A percentile compares a stretch with the other conserved stretches of the same genome.
These are phyloP conservation scores for Catalaphyllia jardinei DNA, from an alignment of 64 coral and sea anemone species.

Conservation along the genomic window DNA sequence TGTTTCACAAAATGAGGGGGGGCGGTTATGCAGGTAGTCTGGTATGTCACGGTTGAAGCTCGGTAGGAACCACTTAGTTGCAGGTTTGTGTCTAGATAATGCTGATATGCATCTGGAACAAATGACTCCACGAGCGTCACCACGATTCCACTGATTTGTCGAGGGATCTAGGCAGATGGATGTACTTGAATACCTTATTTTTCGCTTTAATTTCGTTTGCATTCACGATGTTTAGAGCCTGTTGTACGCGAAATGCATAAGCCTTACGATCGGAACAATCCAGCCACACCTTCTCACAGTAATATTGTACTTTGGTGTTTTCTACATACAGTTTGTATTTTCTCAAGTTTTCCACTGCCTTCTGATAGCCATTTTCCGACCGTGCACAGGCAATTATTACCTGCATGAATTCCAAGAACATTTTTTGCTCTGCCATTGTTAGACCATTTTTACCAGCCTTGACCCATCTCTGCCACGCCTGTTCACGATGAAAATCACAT, in stretches of 20 bases:
- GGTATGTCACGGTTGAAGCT: conserved; percentile 40
- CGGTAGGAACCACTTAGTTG: conserved; percentile 41
- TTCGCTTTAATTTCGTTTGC: conserved; percentile 72
- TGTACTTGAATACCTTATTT: conserved; percentile 63
- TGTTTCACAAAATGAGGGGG: conserved; percentile 62
- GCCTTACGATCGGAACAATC: conserved; percentile 28
- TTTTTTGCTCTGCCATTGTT: neutral
- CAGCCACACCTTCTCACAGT: conserved; percentile 50
- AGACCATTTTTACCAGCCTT: conserved; percentile 36
- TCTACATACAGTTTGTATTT: neutral
- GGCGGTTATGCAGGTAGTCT: conserved; percentile 43
- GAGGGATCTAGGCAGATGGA: conserved; percentile 26
- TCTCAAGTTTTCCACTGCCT: conserved; percentile 27
- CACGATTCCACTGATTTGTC: conserved; percentile 76
- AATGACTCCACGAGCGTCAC: conserved; percentile 63
- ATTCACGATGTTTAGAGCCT: conserved; percentile 56
- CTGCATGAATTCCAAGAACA: conserved; percentile 36
- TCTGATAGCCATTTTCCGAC: neutral
- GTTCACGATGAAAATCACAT: conserved; percentile 31
- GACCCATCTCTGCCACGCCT: conserved; percentile 31
- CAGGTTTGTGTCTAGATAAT: conserved; percentile 53
- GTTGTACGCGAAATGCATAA: conserved; percentile 40
- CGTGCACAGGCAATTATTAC: conserved; percentile 16
- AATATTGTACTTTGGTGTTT: conserved; percentile 13
- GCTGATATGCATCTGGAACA: conserved; percentile 51